A percentile compares a stretch with the other conserved stretches of the same genome.
Evolutionary conservation across 2,113 vertebrate species (phyloP).

Genomic region (Pogona vitticeps): DNA sequence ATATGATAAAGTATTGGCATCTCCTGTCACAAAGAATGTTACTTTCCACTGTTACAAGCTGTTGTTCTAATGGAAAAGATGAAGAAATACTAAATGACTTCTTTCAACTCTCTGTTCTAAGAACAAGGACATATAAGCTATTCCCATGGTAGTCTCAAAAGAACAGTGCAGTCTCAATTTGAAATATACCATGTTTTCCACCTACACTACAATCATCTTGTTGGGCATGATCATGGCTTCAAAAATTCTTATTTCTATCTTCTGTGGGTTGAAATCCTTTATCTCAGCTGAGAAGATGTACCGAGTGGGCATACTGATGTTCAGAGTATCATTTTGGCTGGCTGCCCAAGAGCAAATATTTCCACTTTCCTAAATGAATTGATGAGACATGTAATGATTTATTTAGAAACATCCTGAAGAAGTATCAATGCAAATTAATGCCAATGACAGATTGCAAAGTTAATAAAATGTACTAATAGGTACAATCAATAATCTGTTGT

Average conservation of each 20-base stretch:
- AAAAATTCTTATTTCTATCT: not conserved
- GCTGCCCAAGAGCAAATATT: not conserved
- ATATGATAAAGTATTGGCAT: not conserved
- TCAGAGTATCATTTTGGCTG: not conserved
- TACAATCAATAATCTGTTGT: not conserved
- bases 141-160: not conserved
- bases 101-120: not conserved
- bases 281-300: not conserved
- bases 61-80: not conserved
- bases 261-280: not conserved
- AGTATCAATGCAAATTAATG: not conserved
- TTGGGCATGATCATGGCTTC: not conserved
- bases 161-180: not conserved
- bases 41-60: not conserved
- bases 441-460: not conserved
- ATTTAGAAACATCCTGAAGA: not conserved
- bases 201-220: not conserved
- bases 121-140: not conserved
- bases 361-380: not conserved
- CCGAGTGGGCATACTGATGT: not conserved
- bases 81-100: not conserved
- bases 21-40: no score
- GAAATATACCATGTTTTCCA: not conserved
- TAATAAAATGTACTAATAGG: not conserved
- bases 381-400: slow-evolving; percentile 1